Percentiles rank a stretch among this genome's conserved stretches.
phyloP scores from a whole-genome alignment of 2,888 invertebrate species.

The Papilio protenor region DNA sequence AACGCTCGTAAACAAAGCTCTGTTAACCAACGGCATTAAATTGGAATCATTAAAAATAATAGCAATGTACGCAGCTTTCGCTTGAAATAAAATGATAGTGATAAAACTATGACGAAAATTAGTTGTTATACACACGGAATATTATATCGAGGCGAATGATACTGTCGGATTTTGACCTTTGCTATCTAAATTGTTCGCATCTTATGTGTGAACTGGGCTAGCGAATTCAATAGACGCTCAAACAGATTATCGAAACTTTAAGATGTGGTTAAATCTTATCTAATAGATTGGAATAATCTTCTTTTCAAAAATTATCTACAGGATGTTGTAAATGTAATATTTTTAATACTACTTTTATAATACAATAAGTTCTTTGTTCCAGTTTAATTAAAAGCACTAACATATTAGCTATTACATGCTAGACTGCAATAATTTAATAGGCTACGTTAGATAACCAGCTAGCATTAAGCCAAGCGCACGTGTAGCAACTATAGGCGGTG shows the following conservation, averaged over 20 bases:
- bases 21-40: conserved; percentile 48
- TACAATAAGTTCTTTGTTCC: neutral
- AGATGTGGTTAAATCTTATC: neutral
- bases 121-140: conserved; percentile 57
- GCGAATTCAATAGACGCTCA: conserved; percentile 9
- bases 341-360: neutral
- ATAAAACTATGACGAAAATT: conserved; percentile 65
- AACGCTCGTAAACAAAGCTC: conserved; percentile 36
- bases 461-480: conserved; percentile 74
- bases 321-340: no score
- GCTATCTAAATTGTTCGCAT: conserved; percentile 55
- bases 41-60: conserved; percentile 63
- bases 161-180: conserved; percentile 57
- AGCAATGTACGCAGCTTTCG: conserved; percentile 66
- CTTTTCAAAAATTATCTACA: neutral
- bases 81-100: conserved; percentile 66
- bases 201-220: conserved; percentile 43
- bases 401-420: conserved; percentile 13
- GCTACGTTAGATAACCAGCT: conserved; percentile 59
- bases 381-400: conserved; percentile 8
- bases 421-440: conserved; percentile 57
- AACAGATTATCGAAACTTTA: neutral
- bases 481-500: conserved; percentile 67
- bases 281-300: neutral
- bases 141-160: conserved; percentile 60